Base-by-base conservation (phyloP, 2,888 invertebrate genomes). In the Sycophila texana region DNA sequence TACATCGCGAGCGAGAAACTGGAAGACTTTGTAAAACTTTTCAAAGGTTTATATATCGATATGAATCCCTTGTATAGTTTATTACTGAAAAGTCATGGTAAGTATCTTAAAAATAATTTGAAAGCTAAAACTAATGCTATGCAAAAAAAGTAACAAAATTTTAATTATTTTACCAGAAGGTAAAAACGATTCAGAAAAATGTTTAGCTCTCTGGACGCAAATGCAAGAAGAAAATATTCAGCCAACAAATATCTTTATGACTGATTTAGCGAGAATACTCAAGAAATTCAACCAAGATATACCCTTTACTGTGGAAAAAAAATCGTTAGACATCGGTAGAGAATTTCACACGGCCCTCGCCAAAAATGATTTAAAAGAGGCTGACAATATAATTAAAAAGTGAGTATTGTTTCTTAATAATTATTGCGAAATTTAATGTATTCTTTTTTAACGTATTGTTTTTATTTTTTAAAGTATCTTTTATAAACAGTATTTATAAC, bases 161-260 rank as follows among this genome's bases (percentile, higher is more conserved):
- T n/a, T 53, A 61, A 49, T 30, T 39, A 3, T 74, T 79, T 16
- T 60, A 60, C 47, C 7, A 65, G 30, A 74, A 58, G 13, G 26
- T 14, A 26, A 93, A 0, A 92, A 94, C 58, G 94, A 96, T 85
- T 92, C 94, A 0, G 94, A 96, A 67, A 95, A 96, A 88, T 96
- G 96, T 0, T 87, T 96, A 13, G 93, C 93, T 0, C 91, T 97
- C 4, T 97, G 97, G 96, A 96, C 95, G 0, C 91, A 94, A 85
- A 93, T 97, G 91, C 97, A 97, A 90, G 97, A 97, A 88, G 96
- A 97, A 86, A 93, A 94, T 82, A 91, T 96, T 77, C 90, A 94
- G 20, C 95, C 97, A 0, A 93, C 92, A 39, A 94, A 95, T 39
- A 90, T 92, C 26, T 96, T 97, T 88, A 91, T 97, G 0, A 80